Percentiles rank a stretch among this genome's conserved stretches.
These are phyloP conservation scores for Heliconius aoede DNA, from an alignment of 2,888 invertebrate genomes.

Conservation along the genomic window DNA sequence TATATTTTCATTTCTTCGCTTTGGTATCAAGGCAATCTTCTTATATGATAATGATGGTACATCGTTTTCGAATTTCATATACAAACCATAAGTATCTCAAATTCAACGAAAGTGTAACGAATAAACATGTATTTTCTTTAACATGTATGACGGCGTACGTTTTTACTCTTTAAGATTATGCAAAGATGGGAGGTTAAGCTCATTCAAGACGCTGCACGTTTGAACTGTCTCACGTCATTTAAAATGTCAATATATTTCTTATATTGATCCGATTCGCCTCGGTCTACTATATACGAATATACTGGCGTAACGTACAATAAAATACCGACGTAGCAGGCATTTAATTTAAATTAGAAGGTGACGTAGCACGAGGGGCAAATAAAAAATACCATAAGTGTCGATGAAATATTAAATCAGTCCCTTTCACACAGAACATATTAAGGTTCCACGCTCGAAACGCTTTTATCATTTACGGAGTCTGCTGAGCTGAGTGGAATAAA, in stretches of 20 bases:
- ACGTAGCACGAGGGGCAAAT: neutral
- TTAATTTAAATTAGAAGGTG: slow-evolving; percentile 3
- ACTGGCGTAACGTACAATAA: neutral
- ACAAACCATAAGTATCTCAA: neutral
- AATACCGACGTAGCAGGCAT: neutral
- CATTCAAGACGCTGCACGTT: slow-evolving; percentile 8
- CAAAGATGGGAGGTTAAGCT: neutral
- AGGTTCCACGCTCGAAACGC: slow-evolving; percentile 1
- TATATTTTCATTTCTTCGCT: too few relatives aligned
- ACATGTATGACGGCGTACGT: neutral
- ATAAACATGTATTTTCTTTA: slow-evolving; percentile 16
- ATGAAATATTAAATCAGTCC: slow-evolving; percentile 6
- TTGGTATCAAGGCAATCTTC: neutral
- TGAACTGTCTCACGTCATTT: too few relatives aligned
- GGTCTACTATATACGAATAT: neutral
- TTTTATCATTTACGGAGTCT: slow-evolving; percentile 22
- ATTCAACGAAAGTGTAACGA: neutral
- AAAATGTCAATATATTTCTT: too few relatives aligned
- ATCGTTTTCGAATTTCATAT: neutral
- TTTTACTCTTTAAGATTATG: neutral
- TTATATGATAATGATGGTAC: neutral
- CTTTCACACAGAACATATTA: slow-evolving; percentile 22
- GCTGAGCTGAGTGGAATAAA: slow-evolving; percentile 31
- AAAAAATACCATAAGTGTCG: slow-evolving; percentile 1
- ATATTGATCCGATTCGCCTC: too few relatives aligned